Base-by-base conservation (phyloP, 2,888 invertebrate species). In the Thymelicus acteon region DNA sequence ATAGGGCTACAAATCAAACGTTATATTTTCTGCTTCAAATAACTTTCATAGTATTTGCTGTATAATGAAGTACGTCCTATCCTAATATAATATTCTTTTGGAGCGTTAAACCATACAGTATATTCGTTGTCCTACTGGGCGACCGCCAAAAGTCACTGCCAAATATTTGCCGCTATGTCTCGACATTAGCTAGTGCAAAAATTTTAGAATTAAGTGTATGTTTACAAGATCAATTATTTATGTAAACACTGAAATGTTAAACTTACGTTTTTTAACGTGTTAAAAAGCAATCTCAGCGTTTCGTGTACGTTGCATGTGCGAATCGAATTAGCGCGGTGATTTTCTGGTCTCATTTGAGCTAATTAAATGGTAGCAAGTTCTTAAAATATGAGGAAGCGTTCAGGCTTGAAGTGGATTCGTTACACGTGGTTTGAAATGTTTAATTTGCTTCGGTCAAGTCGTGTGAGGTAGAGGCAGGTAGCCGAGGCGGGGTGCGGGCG, bases 111-210 rank as follows among this genome's bases (percentile, higher is more conserved):
- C 49, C 64, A 44, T 64, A 70, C 60, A 64, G 70, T 52, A 70
- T 57, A 70, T 64, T 65, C 61, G 49, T 60, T 64, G 64, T 82
- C 77, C 79, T 77, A 85, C 88, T 90, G 89, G 88, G 85, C 78
- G 81, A 73, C 76, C 76, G 90, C 89, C 90, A 90, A 82, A 84
- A 84, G 80, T 80, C 83, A 85, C 84, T 89, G 89, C 89, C 89
- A 91, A 91, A 88, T 85, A 88, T 87, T 85, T 83, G 82, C 82
- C 80, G 80, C 47, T 44, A 79, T 77, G 82, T 84, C 83, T 86
- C 81, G 81, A 85, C 78, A 82, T 84, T 84, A 78, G 78, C 83
- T 82, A 83, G 83, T 77, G 77, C 79, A 82, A 80, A 79, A 78
- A 78, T 80, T 82, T 82, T 80, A 80, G 79, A 79, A 80, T 71